Evolutionary conservation across 2,113 vertebrate genomes (phyloP).

Genomic region (Herpetotheres cachinnans): DNA sequence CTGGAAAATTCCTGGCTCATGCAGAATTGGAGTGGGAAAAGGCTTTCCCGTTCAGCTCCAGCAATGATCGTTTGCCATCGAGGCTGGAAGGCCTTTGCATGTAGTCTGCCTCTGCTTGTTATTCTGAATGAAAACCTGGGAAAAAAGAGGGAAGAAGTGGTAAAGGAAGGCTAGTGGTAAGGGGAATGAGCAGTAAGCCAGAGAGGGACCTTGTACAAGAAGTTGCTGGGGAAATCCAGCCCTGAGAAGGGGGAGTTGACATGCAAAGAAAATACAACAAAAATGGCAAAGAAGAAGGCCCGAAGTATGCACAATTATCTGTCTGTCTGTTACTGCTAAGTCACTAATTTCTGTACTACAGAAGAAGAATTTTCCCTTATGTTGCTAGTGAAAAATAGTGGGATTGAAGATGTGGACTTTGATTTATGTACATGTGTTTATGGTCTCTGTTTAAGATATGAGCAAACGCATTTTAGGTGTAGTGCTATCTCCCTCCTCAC

Average conservation of each 20-base stretch:
- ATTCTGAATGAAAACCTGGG: background rate
- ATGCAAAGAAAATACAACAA: background rate
- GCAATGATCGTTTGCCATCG: fast-evolving
- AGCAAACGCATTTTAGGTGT: background rate
- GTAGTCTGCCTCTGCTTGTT: background rate
- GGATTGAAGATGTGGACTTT: background rate
- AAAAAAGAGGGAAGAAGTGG: background rate
- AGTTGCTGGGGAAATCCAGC: background rate
- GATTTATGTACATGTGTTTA: background rate
- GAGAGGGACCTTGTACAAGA: background rate
- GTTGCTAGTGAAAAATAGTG: background rate
- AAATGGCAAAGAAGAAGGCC: background rate
- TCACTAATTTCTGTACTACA: background rate
- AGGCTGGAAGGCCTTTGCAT: background rate
- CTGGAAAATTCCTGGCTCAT: fast-evolving
- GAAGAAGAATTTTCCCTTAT: background rate
- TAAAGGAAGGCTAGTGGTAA: background rate
- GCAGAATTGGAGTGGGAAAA: background rate
- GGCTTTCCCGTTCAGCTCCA: background rate
- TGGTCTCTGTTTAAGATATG: background rate
- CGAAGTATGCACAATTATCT: background rate
- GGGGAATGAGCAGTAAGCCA: fast-evolving
- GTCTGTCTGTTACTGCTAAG: background rate
- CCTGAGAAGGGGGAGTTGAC: background rate
- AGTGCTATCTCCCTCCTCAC: background rate